Evolutionary conservation across 2,888 invertebrate species (phyloP).

Genomic region (Calliopum simillimum): DNA sequence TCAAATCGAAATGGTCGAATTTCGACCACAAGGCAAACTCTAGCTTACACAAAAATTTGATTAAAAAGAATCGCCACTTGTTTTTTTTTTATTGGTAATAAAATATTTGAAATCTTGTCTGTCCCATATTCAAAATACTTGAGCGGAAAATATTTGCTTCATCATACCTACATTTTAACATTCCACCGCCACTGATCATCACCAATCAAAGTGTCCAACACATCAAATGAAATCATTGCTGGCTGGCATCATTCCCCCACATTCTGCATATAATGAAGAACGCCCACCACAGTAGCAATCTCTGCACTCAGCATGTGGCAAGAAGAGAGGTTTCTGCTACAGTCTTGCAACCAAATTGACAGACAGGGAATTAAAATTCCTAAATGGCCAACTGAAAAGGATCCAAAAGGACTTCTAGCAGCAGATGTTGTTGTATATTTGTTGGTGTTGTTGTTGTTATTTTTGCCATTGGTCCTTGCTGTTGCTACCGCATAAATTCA

Average conservation of each 20-base stretch:
- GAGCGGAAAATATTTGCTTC: no score
- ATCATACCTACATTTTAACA: no score
- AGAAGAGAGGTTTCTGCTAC: conserved; percentile 10
- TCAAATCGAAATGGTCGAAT: no score
- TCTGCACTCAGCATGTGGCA: conserved; percentile 6
- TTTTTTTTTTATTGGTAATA: no score
- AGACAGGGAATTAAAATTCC: conserved; percentile 39
- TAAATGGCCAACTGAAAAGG: conserved; percentile 28
- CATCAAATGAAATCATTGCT: background rate
- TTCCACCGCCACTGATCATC: conserved; percentile 8
- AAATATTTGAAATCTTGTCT: no score
- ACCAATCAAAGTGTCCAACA: conserved; percentile 20
- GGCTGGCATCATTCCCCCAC: background rate
- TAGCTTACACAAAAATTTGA: no score
- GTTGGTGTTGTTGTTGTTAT: background rate
- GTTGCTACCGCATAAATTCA: conserved; percentile 34
- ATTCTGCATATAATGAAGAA: background rate
- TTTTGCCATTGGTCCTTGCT: background rate
- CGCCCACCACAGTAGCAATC: conserved; percentile 17
- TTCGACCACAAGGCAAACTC: no score
- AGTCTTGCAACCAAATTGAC: conserved; percentile 32
- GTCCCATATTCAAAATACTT: no score
- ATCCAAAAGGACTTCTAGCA: background rate
- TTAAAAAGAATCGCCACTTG: no score
- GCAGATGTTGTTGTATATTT: conserved; percentile 7